phyloP scores from a whole-genome alignment of 1,140 invertebrate species.

The Drosophila willistoni region DNA sequence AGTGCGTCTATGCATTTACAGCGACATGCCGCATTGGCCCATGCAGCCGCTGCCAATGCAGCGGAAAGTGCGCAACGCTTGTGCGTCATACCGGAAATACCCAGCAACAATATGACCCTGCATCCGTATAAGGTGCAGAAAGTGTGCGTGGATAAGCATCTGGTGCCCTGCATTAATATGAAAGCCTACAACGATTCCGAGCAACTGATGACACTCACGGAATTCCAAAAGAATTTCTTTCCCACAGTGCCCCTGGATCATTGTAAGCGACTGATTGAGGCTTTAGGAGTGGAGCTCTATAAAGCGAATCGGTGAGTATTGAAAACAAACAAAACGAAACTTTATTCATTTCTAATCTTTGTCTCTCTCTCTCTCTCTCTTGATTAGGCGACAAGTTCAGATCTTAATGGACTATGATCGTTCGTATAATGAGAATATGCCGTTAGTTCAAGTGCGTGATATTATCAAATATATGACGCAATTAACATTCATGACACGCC shows the following conservation, averaged over 20 bases:
- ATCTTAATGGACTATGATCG: constrained; percentile 89
- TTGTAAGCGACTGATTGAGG: constrained; percentile 91
- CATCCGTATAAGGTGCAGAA: constrained; percentile 88
- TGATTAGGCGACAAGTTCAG: constrained; percentile 88
- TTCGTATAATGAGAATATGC: constrained; percentile 86
- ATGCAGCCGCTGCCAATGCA: constrained; percentile 56
- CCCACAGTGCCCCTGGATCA: constrained; percentile 88
- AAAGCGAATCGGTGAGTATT: constrained; percentile 90
- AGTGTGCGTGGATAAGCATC: constrained; percentile 90
- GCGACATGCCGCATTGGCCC: constrained; percentile 82
- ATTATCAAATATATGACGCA: constrained; percentile 94
- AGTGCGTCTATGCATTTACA: constrained; percentile 79
- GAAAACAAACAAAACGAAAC: too few species aligned
- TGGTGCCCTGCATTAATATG: constrained; percentile 93
- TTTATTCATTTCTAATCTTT: not conserved
- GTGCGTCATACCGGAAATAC: constrained; percentile 75
- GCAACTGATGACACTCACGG: constrained; percentile 91
- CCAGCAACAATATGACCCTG: constrained; percentile 65
- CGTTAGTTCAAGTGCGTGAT: constrained; percentile 91
- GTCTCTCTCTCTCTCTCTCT: not conserved
- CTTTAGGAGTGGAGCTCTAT: constrained; percentile 90
- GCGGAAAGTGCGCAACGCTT: constrained; percentile 63
- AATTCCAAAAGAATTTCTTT: constrained; percentile 92
- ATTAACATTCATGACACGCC: constrained; percentile 90
- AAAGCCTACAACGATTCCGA: constrained; percentile 92